Evolutionary conservation across 2,113 vertebrate genomes (phyloP).

Genomic region (Cnemophilus loriae): DNA sequence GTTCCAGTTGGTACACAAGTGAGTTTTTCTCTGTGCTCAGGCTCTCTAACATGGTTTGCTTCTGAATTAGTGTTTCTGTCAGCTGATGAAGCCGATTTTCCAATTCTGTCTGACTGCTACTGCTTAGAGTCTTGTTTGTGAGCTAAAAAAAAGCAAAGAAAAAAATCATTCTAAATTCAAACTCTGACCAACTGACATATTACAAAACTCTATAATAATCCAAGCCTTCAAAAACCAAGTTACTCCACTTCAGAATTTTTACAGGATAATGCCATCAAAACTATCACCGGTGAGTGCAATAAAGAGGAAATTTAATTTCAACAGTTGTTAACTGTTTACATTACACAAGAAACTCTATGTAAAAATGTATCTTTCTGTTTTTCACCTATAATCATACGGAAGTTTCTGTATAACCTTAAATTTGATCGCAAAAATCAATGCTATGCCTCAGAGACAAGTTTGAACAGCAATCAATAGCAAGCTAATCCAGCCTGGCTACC

Average conservation of each 20-base stretch:
- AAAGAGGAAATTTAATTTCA: background rate
- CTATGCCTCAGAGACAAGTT: background rate
- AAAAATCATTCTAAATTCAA: background rate
- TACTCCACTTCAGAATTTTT: background rate
- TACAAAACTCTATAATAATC: background rate
- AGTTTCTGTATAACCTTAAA: background rate
- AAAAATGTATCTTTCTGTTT: background rate
- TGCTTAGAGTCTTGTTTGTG: conserved; percentile 93
- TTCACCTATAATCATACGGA: background rate
- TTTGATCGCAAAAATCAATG: background rate
- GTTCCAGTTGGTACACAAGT: conserved; percentile 91
- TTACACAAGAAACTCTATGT: background rate
- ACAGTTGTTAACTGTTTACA: background rate
- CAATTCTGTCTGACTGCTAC: conserved; percentile 87
- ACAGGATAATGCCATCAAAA: background rate
- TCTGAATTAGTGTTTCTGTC: conserved; percentile 97
- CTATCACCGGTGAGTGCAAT: background rate
- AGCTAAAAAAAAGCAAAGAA: conserved; percentile 71
- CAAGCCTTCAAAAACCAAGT: background rate
- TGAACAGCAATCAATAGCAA: background rate
- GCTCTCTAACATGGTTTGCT: conserved; percentile 97
- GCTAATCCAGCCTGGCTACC: background rate
- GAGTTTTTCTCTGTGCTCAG: conserved; percentile 95
- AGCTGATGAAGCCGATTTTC: conserved; percentile 94
- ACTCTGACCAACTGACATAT: background rate